Evolutionary conservation across 2,797 vertebrate genomes (phyloP), one percentile per base, ranked within the genome.

Genomic region (Propithecus perrieri): DNA sequence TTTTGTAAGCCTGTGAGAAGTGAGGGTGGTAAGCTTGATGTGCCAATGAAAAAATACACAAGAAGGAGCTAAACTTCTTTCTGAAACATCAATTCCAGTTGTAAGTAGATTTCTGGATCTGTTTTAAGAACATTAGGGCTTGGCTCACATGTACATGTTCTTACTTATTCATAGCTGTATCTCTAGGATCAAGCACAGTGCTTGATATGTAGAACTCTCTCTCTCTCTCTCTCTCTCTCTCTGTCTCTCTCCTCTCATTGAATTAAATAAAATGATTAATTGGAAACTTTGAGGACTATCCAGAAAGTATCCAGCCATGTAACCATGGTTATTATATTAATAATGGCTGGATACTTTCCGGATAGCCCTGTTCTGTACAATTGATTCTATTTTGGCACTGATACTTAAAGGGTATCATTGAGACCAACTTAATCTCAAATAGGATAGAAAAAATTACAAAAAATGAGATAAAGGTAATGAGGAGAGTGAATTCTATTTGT

Each of bases 131-230:
- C 22, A 14, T 55, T 33, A 79, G 24, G 11, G 7, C 8, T 78
- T 11, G 7, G 4, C 6, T n/a, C 17, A 12, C 28, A 63, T 9
- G 24, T 63, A 2, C 1, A n/a, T 18, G 7, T 1, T 38, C 18
- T 2, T 50, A 5, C 11, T 79, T 11, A 4, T 53, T 43, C 43
- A 75, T n/a, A 28, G 24, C 2, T 43, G 4, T 35, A 46, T n/a
- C 26, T 71, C 50, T 2, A 35, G 15, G 9, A 61, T 13, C 41
- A 48, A 46, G 10, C 2, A 41, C 13, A 65, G 17, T 55, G 2
- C 28, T 22, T 22, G 4, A 67, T 43, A 18, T 12, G 24, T 5
- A 26, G 48, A 79, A 33, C 43, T 43, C 43, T 43, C 43, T 43
- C 43, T 43, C 43, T 8, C 14, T 55, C 10, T 18, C 55, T 50